Conservation (phyloP, 1,140 invertebrate species). For the Dendrolimus punctatus region DNA sequence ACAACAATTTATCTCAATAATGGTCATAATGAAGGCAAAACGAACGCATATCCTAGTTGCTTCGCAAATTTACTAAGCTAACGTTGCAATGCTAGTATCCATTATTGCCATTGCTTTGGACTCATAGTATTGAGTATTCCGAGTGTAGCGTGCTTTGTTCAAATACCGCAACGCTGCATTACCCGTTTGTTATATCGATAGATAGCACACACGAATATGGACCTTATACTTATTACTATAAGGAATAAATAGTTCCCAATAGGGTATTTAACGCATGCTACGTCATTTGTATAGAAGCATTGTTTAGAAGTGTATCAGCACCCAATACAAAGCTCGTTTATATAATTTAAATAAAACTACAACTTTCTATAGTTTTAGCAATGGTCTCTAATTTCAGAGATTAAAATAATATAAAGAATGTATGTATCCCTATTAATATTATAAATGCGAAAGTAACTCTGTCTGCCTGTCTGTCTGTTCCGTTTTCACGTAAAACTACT, state of each 20-base stretch:
- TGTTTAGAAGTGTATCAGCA: slow-evolving; percentile 15
- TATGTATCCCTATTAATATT: no score
- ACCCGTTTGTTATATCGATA: slow-evolving; percentile 8
- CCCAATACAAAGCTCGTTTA: no score
- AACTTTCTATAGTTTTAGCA: no score
- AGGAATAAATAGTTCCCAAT: background rate
- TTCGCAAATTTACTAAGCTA: slow-evolving; percentile 13
- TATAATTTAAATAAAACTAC: no score
- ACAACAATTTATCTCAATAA: no score
- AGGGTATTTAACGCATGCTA: background rate
- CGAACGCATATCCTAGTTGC: background rate
- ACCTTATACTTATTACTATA: background rate
- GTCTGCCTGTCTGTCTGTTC: no score
- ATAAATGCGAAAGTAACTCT: no score
- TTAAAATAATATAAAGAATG: no score
- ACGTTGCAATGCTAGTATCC: slow-evolving; percentile 15
- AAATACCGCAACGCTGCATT: slow-evolving; percentile 19
- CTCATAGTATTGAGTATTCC: slow-evolving; percentile 10
- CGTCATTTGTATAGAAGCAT: slow-evolving; percentile 21
- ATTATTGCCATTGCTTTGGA: slow-evolving; percentile 12
- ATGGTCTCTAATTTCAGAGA: no score
- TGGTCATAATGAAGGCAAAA: no score
- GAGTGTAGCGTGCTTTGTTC: slow-evolving; percentile 16
- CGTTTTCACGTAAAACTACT: no score
- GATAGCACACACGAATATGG: slow-evolving; percentile 1